Base-by-base conservation (phyloP, 2,888 invertebrate genomes). In the Coelopa pilipes region DNA sequence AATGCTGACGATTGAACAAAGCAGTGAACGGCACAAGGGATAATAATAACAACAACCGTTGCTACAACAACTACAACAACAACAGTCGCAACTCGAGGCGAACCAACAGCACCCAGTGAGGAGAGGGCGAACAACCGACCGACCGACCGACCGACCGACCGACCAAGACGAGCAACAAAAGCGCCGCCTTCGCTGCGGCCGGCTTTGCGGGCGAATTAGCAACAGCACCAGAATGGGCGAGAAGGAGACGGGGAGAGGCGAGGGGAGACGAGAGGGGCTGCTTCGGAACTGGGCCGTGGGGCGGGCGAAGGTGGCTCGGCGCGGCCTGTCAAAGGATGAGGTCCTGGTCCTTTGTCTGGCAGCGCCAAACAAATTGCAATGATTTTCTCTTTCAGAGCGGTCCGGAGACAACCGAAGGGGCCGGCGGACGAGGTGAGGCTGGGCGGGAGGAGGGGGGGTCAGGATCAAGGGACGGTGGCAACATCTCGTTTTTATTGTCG, bases 121-220 rank as follows among this genome's bases (percentile, higher is more conserved):
- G 7, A 34, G 34, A 7, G 7, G 34, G 34, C 2, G 12, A 21
- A 21, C 7, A 59, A 59, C n/a, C n/a, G n/a, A n/a, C n/a, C n/a
- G n/a, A n/a, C n/a, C n/a, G 17, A 21, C 13, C 19, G 17, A 21
- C 57, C 17, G 0, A 11, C 17, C 7, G 17, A 19, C 19, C 4
- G 17, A 11, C 57, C 19, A 17, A 57, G 57, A 59, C 21, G 21
- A 59, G 21, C 57, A 21, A 13, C 21, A 19, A 59, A 59, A 11
- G 24, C 57, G 17, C 53, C 4, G 53, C 53, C 3, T 53, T 53
- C n/a, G 60, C 60, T 19, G 60, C 59, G 59, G 59, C 24, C 12
- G 24, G 24, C 24, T 62, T 62, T 62, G 60, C 24, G 60, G 60
- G 24, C 15, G 60, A 62, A 62, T 62, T 62, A 62, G 34, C 24